These are phyloP conservation scores for Siniperca obscura DNA, from an alignment of 2,797 vertebrate species.

Conservation along the genomic window DNA sequence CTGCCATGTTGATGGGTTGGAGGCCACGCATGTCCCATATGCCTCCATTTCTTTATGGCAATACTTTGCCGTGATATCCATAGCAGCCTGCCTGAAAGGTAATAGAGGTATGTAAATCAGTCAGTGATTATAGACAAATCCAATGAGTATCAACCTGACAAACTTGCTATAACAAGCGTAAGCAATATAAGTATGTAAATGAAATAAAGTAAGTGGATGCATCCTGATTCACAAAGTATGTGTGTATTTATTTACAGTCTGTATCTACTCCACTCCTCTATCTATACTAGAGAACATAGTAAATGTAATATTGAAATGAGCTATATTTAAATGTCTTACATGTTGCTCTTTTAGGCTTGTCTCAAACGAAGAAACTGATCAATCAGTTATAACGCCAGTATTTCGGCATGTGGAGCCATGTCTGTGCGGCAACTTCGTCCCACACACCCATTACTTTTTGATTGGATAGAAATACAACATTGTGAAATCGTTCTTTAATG, in stretches of 20 bases:
- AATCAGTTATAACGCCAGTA: constrained; percentile 53
- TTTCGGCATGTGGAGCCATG: constrained; percentile 53
- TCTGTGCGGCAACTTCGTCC: not conserved
- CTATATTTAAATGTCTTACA: constrained; percentile 75
- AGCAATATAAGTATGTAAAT: not conserved
- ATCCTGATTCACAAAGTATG: not conserved
- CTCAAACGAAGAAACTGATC: constrained; percentile 23
- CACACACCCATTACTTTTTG: not conserved
- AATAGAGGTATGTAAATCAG: constrained; percentile 14
- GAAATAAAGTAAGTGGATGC: not conserved
- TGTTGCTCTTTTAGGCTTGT: constrained; percentile 50
- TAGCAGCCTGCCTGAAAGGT: constrained; percentile 90
- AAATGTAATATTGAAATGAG: not conserved
- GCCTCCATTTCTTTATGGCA: constrained; percentile 91
- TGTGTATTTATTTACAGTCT: not conserved
- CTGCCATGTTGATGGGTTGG: constrained; percentile 92
- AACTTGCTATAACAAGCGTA: not conserved
- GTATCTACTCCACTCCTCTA: not conserved
- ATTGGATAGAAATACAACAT: constrained; percentile 57
- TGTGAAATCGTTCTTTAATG: not conserved
- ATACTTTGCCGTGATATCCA: constrained; percentile 90
- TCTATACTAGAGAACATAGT: not conserved
- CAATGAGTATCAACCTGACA: not conserved
- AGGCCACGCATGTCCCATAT: constrained; percentile 91
- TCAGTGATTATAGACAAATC: not conserved